These are phyloP conservation scores for Oreortyx pictus DNA, from an alignment of 2,797 vertebrate species.

Conservation along the genomic window DNA sequence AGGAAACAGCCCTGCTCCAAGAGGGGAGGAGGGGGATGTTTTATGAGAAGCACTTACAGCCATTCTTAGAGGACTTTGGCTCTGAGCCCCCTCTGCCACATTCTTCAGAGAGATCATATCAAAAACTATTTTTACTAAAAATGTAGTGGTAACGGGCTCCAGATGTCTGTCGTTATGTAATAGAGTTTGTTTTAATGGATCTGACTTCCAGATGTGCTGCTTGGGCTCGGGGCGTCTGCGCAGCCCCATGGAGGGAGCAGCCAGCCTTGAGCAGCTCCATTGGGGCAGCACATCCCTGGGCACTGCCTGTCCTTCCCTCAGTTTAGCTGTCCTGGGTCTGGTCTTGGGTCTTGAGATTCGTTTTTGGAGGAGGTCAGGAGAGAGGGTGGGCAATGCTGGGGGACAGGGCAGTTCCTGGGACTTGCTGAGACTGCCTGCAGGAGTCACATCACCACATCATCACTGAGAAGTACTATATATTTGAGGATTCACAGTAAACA, in stretches of 20 bases:
- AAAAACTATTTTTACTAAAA: conserved; percentile 79
- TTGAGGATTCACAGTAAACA: not conserved
- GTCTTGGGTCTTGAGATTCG: accelerated
- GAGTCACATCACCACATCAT: not conserved
- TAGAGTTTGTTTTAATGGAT: conserved; percentile 78
- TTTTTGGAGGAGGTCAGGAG: not conserved
- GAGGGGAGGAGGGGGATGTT: conserved; percentile 17
- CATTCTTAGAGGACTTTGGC: conserved; percentile 66
- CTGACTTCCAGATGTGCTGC: conserved; percentile 81
- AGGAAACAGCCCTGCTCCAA: not conserved
- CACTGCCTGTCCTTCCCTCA: not conserved
- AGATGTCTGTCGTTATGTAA: conserved; percentile 84
- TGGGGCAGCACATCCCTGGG: not conserved
- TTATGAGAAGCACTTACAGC: conserved; percentile 50
- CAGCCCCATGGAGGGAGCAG: conserved; percentile 36
- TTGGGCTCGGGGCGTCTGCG: conserved; percentile 73
- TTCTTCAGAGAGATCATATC: conserved; percentile 81
- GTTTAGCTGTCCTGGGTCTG: not conserved
- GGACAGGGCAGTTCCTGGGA: not conserved
- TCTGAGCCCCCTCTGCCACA: conserved; percentile 70
- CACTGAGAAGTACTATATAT: not conserved
- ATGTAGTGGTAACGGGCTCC: conserved; percentile 79
- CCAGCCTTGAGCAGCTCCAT: not conserved
- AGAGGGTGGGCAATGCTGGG: not conserved
- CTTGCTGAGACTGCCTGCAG: not conserved